These are phyloP conservation scores for Callorhinus ursinus DNA, from an alignment of 2,113 vertebrate species.

Conservation along the genomic window DNA sequence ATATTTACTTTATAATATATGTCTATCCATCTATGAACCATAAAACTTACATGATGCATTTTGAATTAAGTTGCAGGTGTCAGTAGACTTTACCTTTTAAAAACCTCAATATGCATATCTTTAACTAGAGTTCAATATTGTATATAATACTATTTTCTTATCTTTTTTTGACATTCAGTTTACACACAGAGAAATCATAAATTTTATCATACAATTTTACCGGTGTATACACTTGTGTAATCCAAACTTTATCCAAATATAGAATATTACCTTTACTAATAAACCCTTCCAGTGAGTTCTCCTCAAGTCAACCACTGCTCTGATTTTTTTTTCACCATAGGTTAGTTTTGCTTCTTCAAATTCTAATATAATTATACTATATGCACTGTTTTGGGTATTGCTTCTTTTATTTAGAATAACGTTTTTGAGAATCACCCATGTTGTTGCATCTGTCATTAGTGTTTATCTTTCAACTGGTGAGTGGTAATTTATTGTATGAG, in stretches of 20 bases:
- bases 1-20: neutral
- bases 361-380: neutral
- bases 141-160: neutral
- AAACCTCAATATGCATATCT: neutral
- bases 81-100: neutral
- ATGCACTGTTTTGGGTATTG: neutral
- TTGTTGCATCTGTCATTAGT: neutral
- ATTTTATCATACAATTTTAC: neutral
- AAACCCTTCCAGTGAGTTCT: neutral
- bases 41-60: neutral
- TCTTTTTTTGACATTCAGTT: neutral
- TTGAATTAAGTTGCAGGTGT: slow-evolving; percentile 13
- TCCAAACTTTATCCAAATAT: neutral
- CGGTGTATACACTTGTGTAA: neutral
- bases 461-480: slow-evolving; percentile 16
- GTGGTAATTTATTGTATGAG: neutral
- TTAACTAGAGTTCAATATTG: neutral
- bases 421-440: neutral
- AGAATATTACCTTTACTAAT: neutral
- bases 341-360: slow-evolving; percentile 45
- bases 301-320: neutral
- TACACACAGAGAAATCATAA: neutral
- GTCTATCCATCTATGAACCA: neutral
- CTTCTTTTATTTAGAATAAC: slow-evolving; percentile 28
- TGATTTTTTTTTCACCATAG: neutral